Conservation (phyloP, 2,797 vertebrate species). For the Discoglossus pictus region DNA sequence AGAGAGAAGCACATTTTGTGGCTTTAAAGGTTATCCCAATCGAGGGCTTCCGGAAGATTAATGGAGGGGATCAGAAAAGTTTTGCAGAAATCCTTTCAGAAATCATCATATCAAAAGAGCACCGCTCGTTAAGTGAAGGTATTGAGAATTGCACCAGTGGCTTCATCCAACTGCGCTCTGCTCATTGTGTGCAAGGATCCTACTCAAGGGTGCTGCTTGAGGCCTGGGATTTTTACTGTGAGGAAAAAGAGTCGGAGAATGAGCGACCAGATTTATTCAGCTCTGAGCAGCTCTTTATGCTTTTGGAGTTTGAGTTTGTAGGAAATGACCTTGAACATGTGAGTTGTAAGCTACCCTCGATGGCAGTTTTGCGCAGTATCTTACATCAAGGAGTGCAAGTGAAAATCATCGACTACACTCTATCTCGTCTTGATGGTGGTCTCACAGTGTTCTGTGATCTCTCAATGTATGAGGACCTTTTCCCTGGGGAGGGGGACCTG, state of each 20-base stretch:
- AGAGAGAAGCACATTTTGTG: slow-evolving; percentile 67
- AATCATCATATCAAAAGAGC: too few species aligned
- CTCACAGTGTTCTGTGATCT: slow-evolving; percentile 91
- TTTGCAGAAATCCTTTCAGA: too few species aligned
- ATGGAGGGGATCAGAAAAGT: too few species aligned
- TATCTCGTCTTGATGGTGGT: slow-evolving; percentile 90
- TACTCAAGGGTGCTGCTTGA: too few species aligned
- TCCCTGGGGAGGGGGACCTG: slow-evolving; percentile 88
- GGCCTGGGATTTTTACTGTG: too few species aligned
- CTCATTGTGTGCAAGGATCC: too few species aligned
- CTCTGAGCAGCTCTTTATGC: slow-evolving; percentile 82
- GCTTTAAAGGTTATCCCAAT: slow-evolving; percentile 90
- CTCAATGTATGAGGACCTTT: slow-evolving; percentile 84
- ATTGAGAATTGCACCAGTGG: too few species aligned
- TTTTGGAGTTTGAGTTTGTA: slow-evolving; percentile 95
- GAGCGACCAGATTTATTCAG: slow-evolving; percentile 83
- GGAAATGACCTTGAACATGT: slow-evolving; percentile 86
- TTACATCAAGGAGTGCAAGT: slow-evolving; percentile 88
- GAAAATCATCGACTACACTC: slow-evolving; percentile 93
- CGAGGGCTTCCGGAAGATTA: too few species aligned
- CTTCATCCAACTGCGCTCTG: too few species aligned
- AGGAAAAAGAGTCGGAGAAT: too few species aligned
- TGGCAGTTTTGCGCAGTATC: slow-evolving; percentile 79
- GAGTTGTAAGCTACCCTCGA: slow-evolving; percentile 71
- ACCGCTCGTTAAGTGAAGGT: too few species aligned